A percentile compares a stretch with the other conserved stretches of the same genome.
These are phyloP conservation scores for Priocnemis perturbator DNA, from an alignment of 2,888 invertebrate species.

Conservation along the genomic window DNA sequence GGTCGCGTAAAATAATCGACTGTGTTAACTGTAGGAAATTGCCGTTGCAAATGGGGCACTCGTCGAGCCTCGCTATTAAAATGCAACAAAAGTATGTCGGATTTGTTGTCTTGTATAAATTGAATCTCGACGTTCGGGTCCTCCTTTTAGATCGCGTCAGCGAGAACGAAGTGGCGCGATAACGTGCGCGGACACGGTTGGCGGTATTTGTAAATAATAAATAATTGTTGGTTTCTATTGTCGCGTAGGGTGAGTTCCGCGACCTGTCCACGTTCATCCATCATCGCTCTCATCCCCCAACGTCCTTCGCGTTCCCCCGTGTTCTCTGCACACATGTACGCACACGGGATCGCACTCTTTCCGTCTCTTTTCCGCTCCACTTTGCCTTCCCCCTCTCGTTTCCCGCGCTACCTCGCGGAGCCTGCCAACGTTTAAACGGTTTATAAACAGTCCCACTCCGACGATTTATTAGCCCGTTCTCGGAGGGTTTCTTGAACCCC, in stretches of 20 bases:
- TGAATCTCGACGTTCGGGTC: too few relatives aligned
- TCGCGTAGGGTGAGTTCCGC: conserved; percentile 41
- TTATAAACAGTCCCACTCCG: conserved; percentile 66
- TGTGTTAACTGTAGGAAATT: too few relatives aligned
- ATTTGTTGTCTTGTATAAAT: too few relatives aligned
- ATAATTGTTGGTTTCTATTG: conserved; percentile 45
- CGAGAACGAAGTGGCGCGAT: too few relatives aligned
- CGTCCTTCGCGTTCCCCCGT: conserved; percentile 28
- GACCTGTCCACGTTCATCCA: conserved; percentile 67
- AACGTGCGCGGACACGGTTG: too few relatives aligned
- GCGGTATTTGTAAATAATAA: conserved; percentile 40
- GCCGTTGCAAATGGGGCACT: too few relatives aligned
- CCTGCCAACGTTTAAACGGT: conserved; percentile 66
- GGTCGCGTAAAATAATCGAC: too few relatives aligned
- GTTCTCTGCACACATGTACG: conserved; percentile 29
- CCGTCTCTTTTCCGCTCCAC: conserved; percentile 48
- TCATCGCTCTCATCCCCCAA: conserved; percentile 58
- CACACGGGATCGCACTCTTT: conserved; percentile 49
- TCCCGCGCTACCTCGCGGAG: conserved; percentile 52
- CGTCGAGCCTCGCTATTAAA: too few relatives aligned
- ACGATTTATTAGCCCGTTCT: conserved; percentile 61
- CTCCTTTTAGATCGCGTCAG: too few relatives aligned
- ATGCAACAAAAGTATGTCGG: too few relatives aligned
- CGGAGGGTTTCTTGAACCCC: conserved; percentile 33
- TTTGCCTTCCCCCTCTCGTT: conserved; percentile 51